A percentile compares a stretch with the other conserved stretches of the same genome.
Conservation (phyloP, 2,113 vertebrate species). For the Periophthalmus modestus region DNA sequence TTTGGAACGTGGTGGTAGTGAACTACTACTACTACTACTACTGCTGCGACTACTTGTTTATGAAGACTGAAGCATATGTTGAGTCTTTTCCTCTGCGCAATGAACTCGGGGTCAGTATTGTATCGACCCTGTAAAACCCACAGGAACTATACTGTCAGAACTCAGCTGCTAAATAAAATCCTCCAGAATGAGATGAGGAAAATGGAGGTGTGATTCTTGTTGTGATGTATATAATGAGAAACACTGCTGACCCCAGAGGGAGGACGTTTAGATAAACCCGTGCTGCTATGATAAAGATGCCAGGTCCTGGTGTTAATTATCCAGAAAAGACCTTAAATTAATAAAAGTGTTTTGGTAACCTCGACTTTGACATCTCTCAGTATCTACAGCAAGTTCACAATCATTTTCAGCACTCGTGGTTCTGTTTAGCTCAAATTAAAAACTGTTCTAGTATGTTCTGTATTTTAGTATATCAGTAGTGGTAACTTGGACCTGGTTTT, state of each 20-base stretch:
- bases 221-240: constrained; percentile 42
- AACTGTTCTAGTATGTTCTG: no score
- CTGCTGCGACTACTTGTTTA: no score
- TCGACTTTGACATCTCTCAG: constrained; percentile 38
- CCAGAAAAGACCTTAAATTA: constrained; percentile 10
- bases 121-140: constrained; percentile 45
- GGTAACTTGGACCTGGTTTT: no score
- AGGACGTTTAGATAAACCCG: constrained; percentile 33
- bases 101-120: constrained; percentile 53
- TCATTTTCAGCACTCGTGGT: not conserved
- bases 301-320: not conserved
- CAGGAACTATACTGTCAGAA: constrained; percentile 43
- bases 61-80: constrained; percentile 66
- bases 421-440: no score
- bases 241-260: constrained; percentile 36
- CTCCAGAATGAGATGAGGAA: constrained; percentile 10
- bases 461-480: no score
- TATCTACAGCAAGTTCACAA: not conserved
- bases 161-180: constrained; percentile 3
- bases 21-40: no score
- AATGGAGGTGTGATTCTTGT: constrained; percentile 18
- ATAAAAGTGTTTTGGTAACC: constrained; percentile 38
- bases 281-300: constrained; percentile 27
- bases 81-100: not conserved
- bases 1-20: no score